Evolutionary conservation across 2,888 invertebrate genomes (phyloP), one percentile per base, ranked within the genome.

Genomic region (Rhynchonema sp.): DNA sequence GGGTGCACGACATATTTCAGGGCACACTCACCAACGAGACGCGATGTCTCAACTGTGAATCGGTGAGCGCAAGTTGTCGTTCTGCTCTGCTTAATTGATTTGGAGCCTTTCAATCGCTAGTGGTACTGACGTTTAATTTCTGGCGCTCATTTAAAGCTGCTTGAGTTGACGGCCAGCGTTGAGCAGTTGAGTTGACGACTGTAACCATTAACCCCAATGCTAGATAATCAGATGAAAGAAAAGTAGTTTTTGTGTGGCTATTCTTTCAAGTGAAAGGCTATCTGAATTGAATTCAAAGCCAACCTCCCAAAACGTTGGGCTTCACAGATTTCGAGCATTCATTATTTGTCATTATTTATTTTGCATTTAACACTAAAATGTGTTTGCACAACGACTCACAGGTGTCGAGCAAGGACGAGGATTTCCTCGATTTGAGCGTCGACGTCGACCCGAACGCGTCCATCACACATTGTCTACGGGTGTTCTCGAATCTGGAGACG

Each of bases 1-100:
- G 98, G 98, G 94, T 98, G 62, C 96, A 96, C 74, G 98, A 99
- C 78, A 94, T 99, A 74, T 99, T 99, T 78, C 96, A 98, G 79
- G 98, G 98, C 65, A 96, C 96, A 59, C 81, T 99, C 64, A 98
- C 98, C 2, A 96, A 96, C 75, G 98, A 99, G 80, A 98, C 98
- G 1, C 80, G 92, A 69, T 99, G 98, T 79, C 82, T 99, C 68
- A 98, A 96, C 78, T 99, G 98, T 78, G 98, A 99, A 81, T 94
- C 94, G 65, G 91, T 96, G 71, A 74, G 75, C n/a, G n/a, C n/a
- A n/a, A n/a, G n/a, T n/a, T n/a, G n/a, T n/a, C n/a, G n/a, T n/a
- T n/a, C n/a, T n/a, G n/a, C n/a, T n/a, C 38, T 38, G 38, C 6
- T 38, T 38, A 13, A 17, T 38, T 6, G 17, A 38, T 38, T 17